Base-by-base conservation (phyloP, 2,888 invertebrate genomes). In the Eilema depressum region DNA sequence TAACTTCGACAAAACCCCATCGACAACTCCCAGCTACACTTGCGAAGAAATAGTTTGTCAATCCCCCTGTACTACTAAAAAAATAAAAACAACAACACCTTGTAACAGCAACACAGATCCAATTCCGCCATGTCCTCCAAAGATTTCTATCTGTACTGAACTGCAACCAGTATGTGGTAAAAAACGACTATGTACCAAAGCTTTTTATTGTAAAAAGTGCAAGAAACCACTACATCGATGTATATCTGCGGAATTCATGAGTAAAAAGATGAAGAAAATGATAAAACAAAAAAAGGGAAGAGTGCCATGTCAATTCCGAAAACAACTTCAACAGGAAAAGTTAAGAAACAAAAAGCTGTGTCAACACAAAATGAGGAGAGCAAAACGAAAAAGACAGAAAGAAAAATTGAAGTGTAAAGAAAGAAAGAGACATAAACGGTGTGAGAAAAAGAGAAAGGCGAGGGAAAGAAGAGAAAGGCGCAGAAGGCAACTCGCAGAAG, bases 381-480 rank as follows among this genome's bases (percentile, higher is more conserved):
- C 30, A 30, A 53, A 53, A 30, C 63, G 7, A 64, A 53, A 53
- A 64, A 20, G 28, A n/a, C 3, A 37, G 33, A 11, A 37, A 37
- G 33, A 37, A 37, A 37, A 37, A 37, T 14, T 28, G 3, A n/a
- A 10, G 53, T 11, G 8, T n/a, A 56, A 30, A 26, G 23, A 30
- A 30, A n/a, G n/a, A n/a, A 65, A 30, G 62, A 59, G 65, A 60
- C 28, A 33, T 23, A 68, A 47, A 33, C 23, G 23, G 23, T 26
- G 23, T 14, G 30, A 47, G 47, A 68, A 53, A 68, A 8, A 53
- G 28, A 56, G 56, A 23, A 7, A 53, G 53, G n/a, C n/a, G n/a
- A n/a, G n/a, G n/a, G n/a, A 8, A 59, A 57, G 20, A 20, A 61
- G 17, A 37, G 30, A 28, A 61, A 66, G 57, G 5, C 1, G n/a